phyloP scores from a whole-genome alignment of 1,140 invertebrate genomes.

The Wasmannia auropunctata region DNA sequence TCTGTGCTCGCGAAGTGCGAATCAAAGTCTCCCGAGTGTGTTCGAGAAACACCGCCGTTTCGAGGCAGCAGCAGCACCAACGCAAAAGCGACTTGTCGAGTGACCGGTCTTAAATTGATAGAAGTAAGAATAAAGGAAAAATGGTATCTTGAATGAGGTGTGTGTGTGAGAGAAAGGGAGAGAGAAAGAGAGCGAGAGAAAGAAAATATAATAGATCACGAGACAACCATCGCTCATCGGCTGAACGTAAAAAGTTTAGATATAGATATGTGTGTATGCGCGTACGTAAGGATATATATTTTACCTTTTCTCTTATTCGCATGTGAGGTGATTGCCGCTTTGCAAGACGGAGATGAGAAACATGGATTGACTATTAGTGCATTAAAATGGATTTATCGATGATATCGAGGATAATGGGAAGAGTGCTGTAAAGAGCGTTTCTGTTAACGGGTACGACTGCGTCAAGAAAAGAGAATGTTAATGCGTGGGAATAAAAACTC shows the following conservation, averaged over 20 bases:
- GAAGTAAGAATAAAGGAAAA: conserved; percentile 3
- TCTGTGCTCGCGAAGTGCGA: conserved; percentile 5
- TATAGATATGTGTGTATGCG: not conserved
- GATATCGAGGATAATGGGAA: not conserved
- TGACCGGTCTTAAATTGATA: not conserved
- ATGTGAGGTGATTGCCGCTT: not conserved
- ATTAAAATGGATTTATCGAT: conserved; percentile 3
- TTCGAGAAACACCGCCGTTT: not conserved
- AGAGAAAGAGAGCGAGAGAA: not conserved
- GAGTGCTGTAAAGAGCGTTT: conserved; percentile 2
- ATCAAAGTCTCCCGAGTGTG: not conserved
- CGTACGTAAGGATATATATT: not conserved
- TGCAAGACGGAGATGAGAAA: not conserved
- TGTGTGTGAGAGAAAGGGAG: not conserved
- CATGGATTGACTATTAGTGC: conserved; percentile 4
- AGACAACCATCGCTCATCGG: not conserved
- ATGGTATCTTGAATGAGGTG: not conserved
- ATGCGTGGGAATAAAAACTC: not conserved
- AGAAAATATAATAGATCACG: not conserved
- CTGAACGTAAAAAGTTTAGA: not conserved
- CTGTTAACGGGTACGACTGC: not conserved
- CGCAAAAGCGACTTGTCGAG: not conserved
- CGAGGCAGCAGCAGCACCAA: not conserved
- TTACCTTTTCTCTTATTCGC: not conserved
- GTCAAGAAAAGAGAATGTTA: conserved; percentile 10